Conservation (phyloP, 2,888 invertebrate species). For the Ectobius pallidus region DNA sequence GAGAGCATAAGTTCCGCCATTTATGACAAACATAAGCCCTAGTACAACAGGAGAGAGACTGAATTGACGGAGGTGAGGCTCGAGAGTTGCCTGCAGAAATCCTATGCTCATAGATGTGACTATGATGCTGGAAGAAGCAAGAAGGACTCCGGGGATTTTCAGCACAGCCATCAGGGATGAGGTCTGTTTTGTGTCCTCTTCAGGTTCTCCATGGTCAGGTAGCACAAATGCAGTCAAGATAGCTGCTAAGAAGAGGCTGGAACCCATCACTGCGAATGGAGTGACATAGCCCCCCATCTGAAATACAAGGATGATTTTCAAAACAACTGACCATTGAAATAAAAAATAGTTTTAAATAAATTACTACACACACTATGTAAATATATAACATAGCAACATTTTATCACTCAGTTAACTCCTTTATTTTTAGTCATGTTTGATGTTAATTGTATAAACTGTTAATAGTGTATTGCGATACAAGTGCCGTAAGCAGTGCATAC, state of each 20-base stretch:
- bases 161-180: slow-evolving; percentile 68
- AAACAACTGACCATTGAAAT: not conserved
- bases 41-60: slow-evolving; percentile 70
- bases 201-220: slow-evolving; percentile 66
- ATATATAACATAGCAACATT: no score
- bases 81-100: slow-evolving; percentile 87
- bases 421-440: no score
- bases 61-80: slow-evolving; percentile 83
- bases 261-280: slow-evolving; percentile 82
- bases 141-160: slow-evolving; percentile 74
- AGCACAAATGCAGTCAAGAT: slow-evolving; percentile 74
- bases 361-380: no score
- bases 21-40: slow-evolving; percentile 84
- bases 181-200: slow-evolving; percentile 58
- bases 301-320: no score
- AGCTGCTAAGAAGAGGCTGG: slow-evolving; percentile 74
- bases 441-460: no score
- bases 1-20: slow-evolving; percentile 79
- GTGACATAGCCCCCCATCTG: slow-evolving; percentile 76
- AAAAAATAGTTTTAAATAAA: not conserved
- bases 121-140: slow-evolving; percentile 74
- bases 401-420: no score
- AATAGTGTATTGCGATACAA: no score
- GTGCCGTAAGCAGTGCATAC: no score
- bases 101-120: slow-evolving; percentile 83